Percentiles rank a stretch among this genome's conserved stretches.
Conservation (phyloP, 1,140 invertebrate genomes). For the Bombus breviceps region DNA sequence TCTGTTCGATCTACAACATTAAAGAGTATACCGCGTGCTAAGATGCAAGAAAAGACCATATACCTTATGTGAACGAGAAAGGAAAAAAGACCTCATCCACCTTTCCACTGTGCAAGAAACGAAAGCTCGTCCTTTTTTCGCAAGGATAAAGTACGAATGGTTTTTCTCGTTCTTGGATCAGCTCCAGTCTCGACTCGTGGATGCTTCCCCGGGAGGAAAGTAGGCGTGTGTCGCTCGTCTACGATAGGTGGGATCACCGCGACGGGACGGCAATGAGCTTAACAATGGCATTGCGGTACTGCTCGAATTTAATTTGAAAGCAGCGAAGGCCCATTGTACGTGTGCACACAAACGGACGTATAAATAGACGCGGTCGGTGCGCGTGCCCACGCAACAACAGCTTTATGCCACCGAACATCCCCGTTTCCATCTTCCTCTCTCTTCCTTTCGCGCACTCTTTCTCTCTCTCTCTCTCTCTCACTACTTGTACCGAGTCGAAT, state of each 20-base stretch:
- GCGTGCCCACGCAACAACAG: constrained; percentile 60
- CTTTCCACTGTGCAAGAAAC: background rate
- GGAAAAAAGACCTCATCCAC: background rate
- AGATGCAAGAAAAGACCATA: background rate
- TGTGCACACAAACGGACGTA: constrained; percentile 33
- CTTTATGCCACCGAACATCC: constrained; percentile 57
- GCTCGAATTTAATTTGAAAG: constrained; percentile 69
- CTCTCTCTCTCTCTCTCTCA: background rate
- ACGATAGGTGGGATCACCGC: constrained; percentile 34
- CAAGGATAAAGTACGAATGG: background rate
- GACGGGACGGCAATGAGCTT: constrained; percentile 58
- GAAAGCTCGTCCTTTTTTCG: background rate
- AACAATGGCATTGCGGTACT: constrained; percentile 66
- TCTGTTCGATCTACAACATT: constrained; percentile 1
- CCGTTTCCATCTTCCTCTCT: background rate
- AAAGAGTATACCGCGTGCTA: background rate
- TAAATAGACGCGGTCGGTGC: constrained; percentile 60
- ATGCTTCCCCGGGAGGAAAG: background rate
- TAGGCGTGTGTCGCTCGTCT: constrained; percentile 42
- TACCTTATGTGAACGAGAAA: too few relatives aligned
- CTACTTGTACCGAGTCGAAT: constrained; percentile 38
- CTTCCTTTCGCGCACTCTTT: background rate
- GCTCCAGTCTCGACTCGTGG: background rate
- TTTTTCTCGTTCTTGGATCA: too few relatives aligned
- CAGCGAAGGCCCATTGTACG: constrained; percentile 59